These are phyloP conservation scores for Drosophila kokeensis DNA, from an alignment of 2,888 invertebrate species.

Conservation along the genomic window DNA sequence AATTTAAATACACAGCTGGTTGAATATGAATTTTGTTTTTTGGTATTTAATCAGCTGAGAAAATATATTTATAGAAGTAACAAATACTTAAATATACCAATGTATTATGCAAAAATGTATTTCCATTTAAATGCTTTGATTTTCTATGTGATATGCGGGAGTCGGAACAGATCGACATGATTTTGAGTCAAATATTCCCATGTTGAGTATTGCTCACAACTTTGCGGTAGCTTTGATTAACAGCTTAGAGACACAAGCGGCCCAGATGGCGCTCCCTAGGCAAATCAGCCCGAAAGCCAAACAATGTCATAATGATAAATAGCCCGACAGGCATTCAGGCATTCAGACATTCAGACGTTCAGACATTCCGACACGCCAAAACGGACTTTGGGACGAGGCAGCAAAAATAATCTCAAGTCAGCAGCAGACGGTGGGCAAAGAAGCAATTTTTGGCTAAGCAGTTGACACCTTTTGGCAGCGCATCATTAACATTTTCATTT, in stretches of 20 bases:
- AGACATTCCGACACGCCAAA: conserved; percentile 1
- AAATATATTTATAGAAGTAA: background rate
- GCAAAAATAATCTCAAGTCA: conserved; percentile 35
- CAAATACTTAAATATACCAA: background rate
- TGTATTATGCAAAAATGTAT: background rate
- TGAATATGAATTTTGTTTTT: background rate
- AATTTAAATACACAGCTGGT: background rate
- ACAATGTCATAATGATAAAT: conserved; percentile 77
- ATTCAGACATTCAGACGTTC: conserved; percentile 5
- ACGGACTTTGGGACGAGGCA: conserved; percentile 6
- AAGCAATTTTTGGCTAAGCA: conserved; percentile 55
- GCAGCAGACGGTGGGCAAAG: conserved; percentile 18
- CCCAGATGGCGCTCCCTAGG: conserved; percentile 65
- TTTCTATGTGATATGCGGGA: background rate
- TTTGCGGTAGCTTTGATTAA: conserved; percentile 65
- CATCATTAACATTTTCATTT: conserved; percentile 77
- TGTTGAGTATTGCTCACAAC: conserved; percentile 27
- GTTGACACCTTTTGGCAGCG: conserved; percentile 70
- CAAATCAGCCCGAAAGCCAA: conserved; percentile 70
- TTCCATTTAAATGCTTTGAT: background rate
- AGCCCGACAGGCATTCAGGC: conserved; percentile 43
- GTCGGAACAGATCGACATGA: conserved; percentile 17
- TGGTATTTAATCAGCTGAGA: background rate
- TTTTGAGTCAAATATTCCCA: conserved; percentile 36
- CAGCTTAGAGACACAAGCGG: conserved; percentile 59